These are phyloP conservation scores for Cottus gobio DNA, from an alignment of 2,113 vertebrate species.

Conservation along the genomic window DNA sequence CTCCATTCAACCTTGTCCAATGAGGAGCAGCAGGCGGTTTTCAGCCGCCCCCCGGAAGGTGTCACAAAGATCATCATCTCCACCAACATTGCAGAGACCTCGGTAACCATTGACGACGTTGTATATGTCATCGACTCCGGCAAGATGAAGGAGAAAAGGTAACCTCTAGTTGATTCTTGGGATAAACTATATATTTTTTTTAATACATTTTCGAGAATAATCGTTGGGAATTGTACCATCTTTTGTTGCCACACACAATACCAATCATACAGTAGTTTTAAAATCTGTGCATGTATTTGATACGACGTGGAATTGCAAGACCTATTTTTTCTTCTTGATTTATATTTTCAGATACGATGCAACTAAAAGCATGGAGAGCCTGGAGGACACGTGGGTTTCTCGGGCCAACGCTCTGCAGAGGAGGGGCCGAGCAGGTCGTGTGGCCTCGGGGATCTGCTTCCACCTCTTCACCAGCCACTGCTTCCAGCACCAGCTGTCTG, in stretches of 20 bases:
- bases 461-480: constrained; percentile 97
- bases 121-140: constrained; percentile 97
- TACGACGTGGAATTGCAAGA: neutral
- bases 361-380: constrained; percentile 96
- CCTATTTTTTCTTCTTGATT: neutral
- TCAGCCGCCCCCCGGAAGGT: constrained; percentile 88
- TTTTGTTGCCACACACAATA: neutral
- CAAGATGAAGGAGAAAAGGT: constrained; percentile 99
- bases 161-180: constrained; percentile 16
- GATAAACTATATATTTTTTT: neutral
- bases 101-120: constrained; percentile 96
- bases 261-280: neutral
- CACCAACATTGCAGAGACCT: constrained; percentile 98
- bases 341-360: constrained; percentile 88
- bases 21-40: constrained; percentile 96
- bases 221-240: neutral
- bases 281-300: neutral
- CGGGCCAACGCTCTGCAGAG: constrained; percentile 94
- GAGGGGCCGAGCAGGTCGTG: constrained; percentile 93
- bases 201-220: neutral
- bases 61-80: constrained; percentile 97
- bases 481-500: constrained; percentile 89
- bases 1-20: constrained; percentile 95
- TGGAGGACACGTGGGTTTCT: constrained; percentile 95
- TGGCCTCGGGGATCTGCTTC: constrained; percentile 95